These are phyloP conservation scores for Oxygymnocypris stewartii DNA, from an alignment of 2,113 vertebrate genomes.

Conservation along the genomic window DNA sequence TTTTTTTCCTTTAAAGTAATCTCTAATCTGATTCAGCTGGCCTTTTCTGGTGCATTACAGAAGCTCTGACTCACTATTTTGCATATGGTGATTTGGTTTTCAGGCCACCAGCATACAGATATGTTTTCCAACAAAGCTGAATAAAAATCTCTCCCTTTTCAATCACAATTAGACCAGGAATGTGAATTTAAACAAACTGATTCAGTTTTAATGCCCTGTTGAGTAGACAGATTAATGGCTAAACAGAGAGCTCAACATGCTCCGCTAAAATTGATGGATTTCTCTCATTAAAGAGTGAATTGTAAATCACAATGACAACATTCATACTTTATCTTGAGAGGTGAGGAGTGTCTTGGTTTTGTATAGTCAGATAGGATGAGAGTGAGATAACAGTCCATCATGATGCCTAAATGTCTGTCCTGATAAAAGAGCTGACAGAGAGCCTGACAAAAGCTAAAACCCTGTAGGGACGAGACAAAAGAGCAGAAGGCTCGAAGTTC, in stretches of 20 bases:
- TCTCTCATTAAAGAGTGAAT: constrained; percentile 13
- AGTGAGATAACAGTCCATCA: constrained; percentile 23
- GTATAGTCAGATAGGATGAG: constrained; percentile 31
- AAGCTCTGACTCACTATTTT: neutral
- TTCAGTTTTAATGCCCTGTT: neutral
- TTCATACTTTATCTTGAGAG: constrained; percentile 20
- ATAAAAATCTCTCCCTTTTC: neutral
- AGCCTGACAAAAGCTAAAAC: neutral
- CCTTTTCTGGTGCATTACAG: neutral
- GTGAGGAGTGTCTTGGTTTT: constrained; percentile 24
- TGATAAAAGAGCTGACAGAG: constrained; percentile 37
- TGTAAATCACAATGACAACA: constrained; percentile 17
- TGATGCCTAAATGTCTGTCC: neutral
- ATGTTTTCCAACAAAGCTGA: neutral
- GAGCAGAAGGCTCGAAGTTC: neutral
- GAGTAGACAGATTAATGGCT: neutral
- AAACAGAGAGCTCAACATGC: neutral
- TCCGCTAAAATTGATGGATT: neutral
- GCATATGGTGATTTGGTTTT: constrained; percentile 2
- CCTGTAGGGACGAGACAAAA: constrained; percentile 1
- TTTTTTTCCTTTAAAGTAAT: neutral
- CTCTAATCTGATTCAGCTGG: constrained; percentile 18
- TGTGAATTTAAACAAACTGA: neutral
- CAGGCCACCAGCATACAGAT: neutral
- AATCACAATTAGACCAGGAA: too few species aligned